Evolutionary conservation across 2,113 vertebrate species (phyloP).

Genomic region (Hypocryptadius cinnamomeus): DNA sequence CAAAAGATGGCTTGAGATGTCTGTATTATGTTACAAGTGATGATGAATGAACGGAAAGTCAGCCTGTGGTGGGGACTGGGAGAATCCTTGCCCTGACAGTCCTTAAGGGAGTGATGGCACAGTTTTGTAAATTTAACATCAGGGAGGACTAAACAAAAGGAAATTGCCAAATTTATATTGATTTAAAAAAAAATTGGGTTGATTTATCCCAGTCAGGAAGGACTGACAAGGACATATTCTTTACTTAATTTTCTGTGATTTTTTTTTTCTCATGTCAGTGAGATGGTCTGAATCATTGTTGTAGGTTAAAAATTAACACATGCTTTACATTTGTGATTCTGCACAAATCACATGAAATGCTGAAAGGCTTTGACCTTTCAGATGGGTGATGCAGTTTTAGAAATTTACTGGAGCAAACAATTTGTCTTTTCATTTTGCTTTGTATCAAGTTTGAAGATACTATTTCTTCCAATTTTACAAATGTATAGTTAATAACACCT

Average conservation of each 20-base stretch:
- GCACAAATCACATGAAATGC: neutral
- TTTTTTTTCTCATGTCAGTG: neutral
- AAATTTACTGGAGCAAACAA: neutral
- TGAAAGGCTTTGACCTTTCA: neutral
- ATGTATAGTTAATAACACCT: neutral
- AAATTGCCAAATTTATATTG: neutral
- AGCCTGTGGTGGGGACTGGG: neutral
- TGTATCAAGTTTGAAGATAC: neutral
- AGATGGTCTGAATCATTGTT: neutral
- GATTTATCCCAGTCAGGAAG: neutral
- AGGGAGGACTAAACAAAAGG: neutral
- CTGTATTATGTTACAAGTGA: neutral
- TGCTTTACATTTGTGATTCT: neutral
- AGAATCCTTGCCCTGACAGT: neutral
- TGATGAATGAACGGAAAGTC: neutral
- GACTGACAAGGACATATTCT: neutral
- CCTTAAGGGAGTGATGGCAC: neutral
- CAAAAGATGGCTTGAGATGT: neutral
- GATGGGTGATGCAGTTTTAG: neutral
- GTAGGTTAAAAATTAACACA: neutral
- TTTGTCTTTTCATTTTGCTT: neutral
- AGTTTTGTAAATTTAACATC: neutral
- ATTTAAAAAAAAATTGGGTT: neutral
- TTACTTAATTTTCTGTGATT: neutral
- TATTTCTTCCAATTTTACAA: neutral